A percentile compares a stretch with the other conserved stretches of the same genome.
phyloP scores from a whole-genome alignment of 2,113 vertebrate genomes.

The Rutilus rutilus region DNA sequence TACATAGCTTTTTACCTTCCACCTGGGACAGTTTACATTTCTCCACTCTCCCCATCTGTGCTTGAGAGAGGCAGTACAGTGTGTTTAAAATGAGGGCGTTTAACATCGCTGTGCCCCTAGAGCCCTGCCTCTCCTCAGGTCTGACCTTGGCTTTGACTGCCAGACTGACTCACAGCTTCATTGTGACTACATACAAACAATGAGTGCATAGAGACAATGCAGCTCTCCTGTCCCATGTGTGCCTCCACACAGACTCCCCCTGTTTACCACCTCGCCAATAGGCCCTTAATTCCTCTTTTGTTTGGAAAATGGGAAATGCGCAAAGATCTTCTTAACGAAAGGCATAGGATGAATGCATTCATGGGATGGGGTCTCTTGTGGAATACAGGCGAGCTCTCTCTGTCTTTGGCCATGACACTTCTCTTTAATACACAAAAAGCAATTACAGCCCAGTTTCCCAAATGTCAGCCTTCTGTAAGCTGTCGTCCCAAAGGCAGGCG shows the following conservation, averaged over 20 bases:
- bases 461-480: constrained; percentile 34
- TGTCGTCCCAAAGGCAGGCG: constrained; percentile 43
- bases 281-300: constrained; percentile 54
- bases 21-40: constrained; percentile 13
- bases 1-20: constrained; percentile 23
- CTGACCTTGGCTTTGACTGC: constrained; percentile 46
- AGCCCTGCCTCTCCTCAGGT: constrained; percentile 23
- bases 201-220: constrained; percentile 38
- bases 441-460: constrained; percentile 37
- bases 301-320: constrained; percentile 42
- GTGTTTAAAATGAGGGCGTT: constrained; percentile 42
- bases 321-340: constrained; percentile 34
- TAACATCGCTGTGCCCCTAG: constrained; percentile 28
- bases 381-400: constrained; percentile 31
- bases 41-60: constrained; percentile 30
- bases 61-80: constrained; percentile 30
- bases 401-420: constrained; percentile 29
- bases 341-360: constrained; percentile 43
- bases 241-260: constrained; percentile 22
- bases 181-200: constrained; percentile 36
- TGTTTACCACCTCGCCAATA: constrained; percentile 40
- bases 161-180: constrained; percentile 19
- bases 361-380: constrained; percentile 36
- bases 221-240: constrained; percentile 10
- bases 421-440: constrained; percentile 46